Conservation (phyloP, 1,140 invertebrate species). For the Lordiphosa collinella region DNA sequence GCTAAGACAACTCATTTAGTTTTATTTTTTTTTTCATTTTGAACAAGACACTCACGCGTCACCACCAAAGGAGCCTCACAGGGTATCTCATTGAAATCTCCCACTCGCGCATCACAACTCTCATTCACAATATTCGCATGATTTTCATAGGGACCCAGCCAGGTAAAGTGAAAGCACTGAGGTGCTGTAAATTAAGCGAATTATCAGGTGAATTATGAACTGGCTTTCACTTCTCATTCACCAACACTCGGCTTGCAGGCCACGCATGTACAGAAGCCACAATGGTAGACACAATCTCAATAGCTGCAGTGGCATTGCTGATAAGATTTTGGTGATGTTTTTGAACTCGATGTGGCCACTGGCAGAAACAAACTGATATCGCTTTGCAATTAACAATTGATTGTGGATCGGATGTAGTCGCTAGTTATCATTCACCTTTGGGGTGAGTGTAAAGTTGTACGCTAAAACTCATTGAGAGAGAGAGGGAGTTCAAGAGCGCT, state of each 20-base stretch:
- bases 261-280: constrained; percentile 9
- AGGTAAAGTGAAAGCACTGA: constrained; percentile 71
- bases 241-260: constrained; percentile 42
- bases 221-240: constrained; percentile 1
- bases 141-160: constrained; percentile 66
- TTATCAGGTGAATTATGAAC: neutral
- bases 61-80: constrained; percentile 57
- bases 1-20: constrained; percentile 19
- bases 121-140: constrained; percentile 49
- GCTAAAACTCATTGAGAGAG: neutral
- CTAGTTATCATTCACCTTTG: constrained; percentile 15
- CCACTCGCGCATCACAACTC: constrained; percentile 51
- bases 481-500: too few relatives aligned
- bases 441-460: neutral
- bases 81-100: constrained; percentile 62
- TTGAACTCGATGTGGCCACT: constrained; percentile 26
- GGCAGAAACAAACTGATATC: constrained; percentile 44
- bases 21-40: neutral
- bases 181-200: constrained; percentile 35
- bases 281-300: constrained; percentile 19
- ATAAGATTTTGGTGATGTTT: constrained; percentile 22
- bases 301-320: constrained; percentile 42
- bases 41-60: constrained; percentile 41
- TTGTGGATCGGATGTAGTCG: constrained; percentile 1
- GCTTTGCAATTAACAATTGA: constrained; percentile 10